phyloP scores from a whole-genome alignment of 2,888 invertebrate genomes.

The Hartigia nigra region DNA sequence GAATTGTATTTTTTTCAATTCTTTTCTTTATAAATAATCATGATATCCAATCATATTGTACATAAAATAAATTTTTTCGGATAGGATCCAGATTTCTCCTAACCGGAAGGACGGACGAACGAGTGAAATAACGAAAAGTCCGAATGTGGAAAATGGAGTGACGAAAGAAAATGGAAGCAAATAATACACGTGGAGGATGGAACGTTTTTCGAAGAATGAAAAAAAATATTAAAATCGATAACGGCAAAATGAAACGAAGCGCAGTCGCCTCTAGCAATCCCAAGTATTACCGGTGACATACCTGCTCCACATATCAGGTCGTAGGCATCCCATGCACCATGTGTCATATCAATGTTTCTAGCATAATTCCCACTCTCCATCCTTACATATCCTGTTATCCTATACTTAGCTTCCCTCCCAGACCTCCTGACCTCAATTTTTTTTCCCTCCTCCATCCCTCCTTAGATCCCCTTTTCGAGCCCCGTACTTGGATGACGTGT shows the following conservation, averaged over 20 bases:
- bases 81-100: not conserved
- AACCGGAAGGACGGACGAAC: not conserved
- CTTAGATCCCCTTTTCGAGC: not conserved
- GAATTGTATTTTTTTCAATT: not conserved
- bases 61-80: not conserved
- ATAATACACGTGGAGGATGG: not conserved
- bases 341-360: conserved; percentile 64
- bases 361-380: conserved; percentile 18
- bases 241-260: conserved; percentile 49
- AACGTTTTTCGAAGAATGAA: not conserved
- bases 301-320: conserved; percentile 63
- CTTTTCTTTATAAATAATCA: not conserved
- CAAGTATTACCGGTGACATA: conserved; percentile 62
- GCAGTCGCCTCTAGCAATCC: conserved; percentile 58
- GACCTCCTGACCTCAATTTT: conserved; percentile 5
- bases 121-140: not conserved
- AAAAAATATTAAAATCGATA: not conserved
- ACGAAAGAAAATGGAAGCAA: not conserved
- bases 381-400: conserved; percentile 2
- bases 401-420: not conserved
- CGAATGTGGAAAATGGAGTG: not conserved
- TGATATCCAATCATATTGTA: not conserved
- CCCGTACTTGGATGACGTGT: not conserved
- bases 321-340: conserved; percentile 57
- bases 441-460: not conserved